Evolutionary conservation across 2,888 invertebrate genomes (phyloP).

Genomic region (Tinea trinotella): DNA sequence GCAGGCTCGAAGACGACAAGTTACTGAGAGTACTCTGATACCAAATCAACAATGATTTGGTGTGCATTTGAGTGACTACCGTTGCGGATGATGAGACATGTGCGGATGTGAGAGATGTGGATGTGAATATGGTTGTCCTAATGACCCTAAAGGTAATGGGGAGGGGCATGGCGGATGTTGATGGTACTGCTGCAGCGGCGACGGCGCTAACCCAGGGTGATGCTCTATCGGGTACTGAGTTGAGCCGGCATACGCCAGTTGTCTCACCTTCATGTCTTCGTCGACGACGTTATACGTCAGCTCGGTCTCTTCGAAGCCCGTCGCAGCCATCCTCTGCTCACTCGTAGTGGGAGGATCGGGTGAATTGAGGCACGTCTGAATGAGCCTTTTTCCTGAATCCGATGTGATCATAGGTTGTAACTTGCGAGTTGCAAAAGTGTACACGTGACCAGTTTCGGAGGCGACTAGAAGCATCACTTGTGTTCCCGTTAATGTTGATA

Average conservation of each 20-base stretch:
- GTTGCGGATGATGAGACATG: conserved; percentile 86
- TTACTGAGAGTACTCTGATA: neutral
- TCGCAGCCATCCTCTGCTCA: conserved; percentile 98
- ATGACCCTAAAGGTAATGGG: conserved; percentile 76
- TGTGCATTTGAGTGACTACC: conserved; percentile 70
- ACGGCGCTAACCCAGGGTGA: conserved; percentile 76
- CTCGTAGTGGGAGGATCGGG: conserved; percentile 90
- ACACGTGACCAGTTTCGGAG: conserved; percentile 99
- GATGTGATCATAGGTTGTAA: conserved; percentile 99
- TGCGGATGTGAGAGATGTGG: conserved; percentile 76
- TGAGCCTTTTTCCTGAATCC: conserved; percentile 95
- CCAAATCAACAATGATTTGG: conserved; percentile 11
- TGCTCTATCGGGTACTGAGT: conserved; percentile 81
- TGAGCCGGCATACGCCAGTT: conserved; percentile 89
- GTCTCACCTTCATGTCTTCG: conserved; percentile 97
- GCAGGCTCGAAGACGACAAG: neutral
- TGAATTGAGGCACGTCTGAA: conserved; percentile 98
- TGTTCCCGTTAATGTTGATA: conserved; percentile 98
- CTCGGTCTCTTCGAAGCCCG: conserved; percentile 98
- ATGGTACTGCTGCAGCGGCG: conserved; percentile 79
- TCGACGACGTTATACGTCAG: conserved; percentile 96
- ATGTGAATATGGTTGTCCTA: conserved; percentile 66
- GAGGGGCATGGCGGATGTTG: conserved; percentile 83
- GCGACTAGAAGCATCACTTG: conserved; percentile 99
- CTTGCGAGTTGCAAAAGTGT: conserved; percentile 98